Evolutionary conservation across 2,888 invertebrate species (phyloP).

Genomic region (Diarsia mendica): DNA sequence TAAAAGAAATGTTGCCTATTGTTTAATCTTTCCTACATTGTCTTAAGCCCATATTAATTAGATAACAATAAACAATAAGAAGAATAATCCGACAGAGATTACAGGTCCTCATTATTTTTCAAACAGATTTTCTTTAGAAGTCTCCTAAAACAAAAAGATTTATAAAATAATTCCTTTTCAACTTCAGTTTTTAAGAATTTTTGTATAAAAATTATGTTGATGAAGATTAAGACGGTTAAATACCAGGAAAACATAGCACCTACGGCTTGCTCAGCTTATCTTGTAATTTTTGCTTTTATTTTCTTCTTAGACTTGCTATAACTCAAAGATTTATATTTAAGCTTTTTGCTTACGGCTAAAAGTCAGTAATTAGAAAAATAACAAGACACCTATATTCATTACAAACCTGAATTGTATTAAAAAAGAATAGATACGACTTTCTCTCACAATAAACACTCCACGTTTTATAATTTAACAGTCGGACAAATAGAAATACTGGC

Average conservation of each 20-base stretch:
- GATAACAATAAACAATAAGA: neutral
- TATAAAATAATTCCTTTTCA: neutral
- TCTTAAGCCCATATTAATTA: neutral
- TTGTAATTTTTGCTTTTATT: neutral
- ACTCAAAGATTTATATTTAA: neutral
- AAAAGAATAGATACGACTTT: neutral
- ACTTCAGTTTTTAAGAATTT: neutral
- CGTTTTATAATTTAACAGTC: slow-evolving; percentile 77
- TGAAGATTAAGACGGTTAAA: neutral
- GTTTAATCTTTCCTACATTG: neutral
- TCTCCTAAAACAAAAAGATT: neutral
- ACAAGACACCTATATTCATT: neutral
- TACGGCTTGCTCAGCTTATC: neutral
- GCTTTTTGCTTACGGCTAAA: neutral
- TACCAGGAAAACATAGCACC: slow-evolving; percentile 1
- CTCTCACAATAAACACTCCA: neutral
- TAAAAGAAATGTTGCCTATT: neutral
- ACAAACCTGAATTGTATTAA: too few relatives aligned
- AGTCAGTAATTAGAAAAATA: neutral
- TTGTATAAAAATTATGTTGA: slow-evolving; percentile 4
- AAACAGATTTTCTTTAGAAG: neutral
- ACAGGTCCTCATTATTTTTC: slow-evolving; percentile 2
- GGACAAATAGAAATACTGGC: slow-evolving; percentile 88
- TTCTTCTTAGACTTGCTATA: neutral
- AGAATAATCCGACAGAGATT: slow-evolving; percentile 4